Conservation (phyloP, 2,797 vertebrate genomes). For the Gambusia yucatana region DNA sequence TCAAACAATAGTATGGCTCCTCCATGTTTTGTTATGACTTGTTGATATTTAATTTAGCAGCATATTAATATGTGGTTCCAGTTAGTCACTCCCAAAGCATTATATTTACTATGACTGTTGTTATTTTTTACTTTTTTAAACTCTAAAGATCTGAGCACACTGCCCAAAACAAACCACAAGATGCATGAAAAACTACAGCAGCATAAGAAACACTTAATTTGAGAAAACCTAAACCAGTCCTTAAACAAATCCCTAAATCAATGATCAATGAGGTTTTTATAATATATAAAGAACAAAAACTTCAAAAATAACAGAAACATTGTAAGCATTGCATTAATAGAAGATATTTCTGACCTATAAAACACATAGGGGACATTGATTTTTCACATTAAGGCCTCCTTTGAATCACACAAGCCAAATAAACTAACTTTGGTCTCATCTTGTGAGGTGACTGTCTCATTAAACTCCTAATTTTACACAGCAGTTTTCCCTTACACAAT, state of each 20-base stretch:
- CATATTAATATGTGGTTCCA: neutral
- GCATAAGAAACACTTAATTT: neutral
- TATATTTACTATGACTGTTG: neutral
- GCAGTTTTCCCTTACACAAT: conserved; percentile 1
- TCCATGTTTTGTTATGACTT: neutral
- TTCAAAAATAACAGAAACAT: neutral
- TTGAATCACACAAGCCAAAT: neutral
- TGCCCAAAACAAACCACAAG: neutral
- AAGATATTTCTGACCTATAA: neutral
- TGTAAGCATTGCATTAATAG: neutral
- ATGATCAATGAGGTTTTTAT: neutral
- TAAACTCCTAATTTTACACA: neutral
- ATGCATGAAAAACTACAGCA: neutral
- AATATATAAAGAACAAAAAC: neutral
- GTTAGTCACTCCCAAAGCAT: neutral
- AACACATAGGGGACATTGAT: neutral
- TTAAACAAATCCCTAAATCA: neutral
- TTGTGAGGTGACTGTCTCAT: neutral
- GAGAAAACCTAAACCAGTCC: neutral
- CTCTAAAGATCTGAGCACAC: neutral
- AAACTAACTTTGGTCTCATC: neutral
- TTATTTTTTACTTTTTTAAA: neutral
- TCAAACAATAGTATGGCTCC: neutral
- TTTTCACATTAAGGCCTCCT: neutral
- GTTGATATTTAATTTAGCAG: neutral